phyloP scores from a whole-genome alignment of 2,113 vertebrate species.

The Glaucidium brasilianum region DNA sequence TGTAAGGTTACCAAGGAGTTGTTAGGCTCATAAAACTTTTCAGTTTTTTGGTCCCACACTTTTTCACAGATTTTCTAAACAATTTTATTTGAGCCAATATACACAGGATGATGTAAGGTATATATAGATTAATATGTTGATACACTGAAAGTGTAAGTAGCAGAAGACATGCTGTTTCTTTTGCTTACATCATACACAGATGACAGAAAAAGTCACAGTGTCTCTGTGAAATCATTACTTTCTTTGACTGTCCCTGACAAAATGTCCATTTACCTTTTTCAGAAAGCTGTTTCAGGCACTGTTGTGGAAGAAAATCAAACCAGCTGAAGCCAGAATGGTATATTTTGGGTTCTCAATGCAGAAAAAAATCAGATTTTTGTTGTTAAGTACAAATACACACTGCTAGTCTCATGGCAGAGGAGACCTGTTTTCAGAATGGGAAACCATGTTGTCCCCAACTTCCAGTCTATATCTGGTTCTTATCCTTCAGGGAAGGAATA shows the following conservation, averaged over 20 bases:
- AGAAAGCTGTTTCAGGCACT: not conserved
- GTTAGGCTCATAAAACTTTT: not conserved
- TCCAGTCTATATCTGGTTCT: not conserved
- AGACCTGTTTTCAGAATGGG: not conserved
- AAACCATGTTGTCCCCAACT: not conserved
- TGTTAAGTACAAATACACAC: not conserved
- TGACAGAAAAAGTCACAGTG: not conserved
- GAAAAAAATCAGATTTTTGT: not conserved
- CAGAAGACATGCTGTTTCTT: not conserved
- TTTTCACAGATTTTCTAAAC: constrained; percentile 17
- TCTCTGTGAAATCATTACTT: not conserved
- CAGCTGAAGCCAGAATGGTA: not conserved
- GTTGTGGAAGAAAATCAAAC: not conserved
- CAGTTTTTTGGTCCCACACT: not conserved
- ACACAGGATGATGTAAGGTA: not conserved
- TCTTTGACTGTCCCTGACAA: not conserved
- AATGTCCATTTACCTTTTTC: not conserved
- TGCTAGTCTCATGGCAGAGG: not conserved
- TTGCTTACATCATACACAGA: not conserved
- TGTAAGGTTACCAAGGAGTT: not conserved
- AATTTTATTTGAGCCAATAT: not conserved
- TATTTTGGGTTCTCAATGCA: not conserved
- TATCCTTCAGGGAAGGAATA: not conserved
- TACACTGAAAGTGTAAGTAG: not conserved
- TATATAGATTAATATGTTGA: not conserved